A percentile compares a stretch with the other conserved stretches of the same genome.
These are phyloP conservation scores for Allacma fusca DNA, from an alignment of 2,888 invertebrate species.

Conservation along the genomic window DNA sequence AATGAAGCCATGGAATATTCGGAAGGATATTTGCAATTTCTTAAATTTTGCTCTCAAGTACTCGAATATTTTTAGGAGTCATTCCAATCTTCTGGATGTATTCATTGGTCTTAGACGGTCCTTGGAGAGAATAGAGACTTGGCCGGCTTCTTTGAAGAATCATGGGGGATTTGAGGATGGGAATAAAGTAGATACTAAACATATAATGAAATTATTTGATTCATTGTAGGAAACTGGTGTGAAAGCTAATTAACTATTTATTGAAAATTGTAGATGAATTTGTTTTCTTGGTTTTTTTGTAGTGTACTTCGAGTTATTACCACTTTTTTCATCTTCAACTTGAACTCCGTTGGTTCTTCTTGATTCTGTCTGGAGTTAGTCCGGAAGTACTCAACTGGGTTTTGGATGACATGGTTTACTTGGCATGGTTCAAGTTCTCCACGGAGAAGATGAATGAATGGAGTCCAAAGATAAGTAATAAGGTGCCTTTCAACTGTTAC, in stretches of 20 bases:
- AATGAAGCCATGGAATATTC: slow-evolving; percentile 48
- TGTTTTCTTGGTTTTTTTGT: slow-evolving; percentile 57
- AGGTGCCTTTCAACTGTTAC: slow-evolving; percentile 69
- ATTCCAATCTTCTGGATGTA: slow-evolving; percentile 39
- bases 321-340: slow-evolving; percentile 67
- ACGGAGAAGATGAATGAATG: slow-evolving; percentile 24
- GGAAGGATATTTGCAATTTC: slow-evolving; percentile 52
- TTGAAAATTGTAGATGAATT: background rate
- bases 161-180: slow-evolving; percentile 54
- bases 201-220: background rate
- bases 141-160: slow-evolving; percentile 48
- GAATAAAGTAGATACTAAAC: slow-evolving; percentile 51
- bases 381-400: slow-evolving; percentile 47
- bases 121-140: slow-evolving; percentile 42
- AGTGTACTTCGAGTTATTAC: slow-evolving; percentile 66
- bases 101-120: slow-evolving; percentile 53
- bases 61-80: slow-evolving; percentile 29
- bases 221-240: background rate
- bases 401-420: slow-evolving; percentile 52
- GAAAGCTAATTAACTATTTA: slow-evolving; percentile 17
- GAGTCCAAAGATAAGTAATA: slow-evolving; percentile 63
- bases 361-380: slow-evolving; percentile 61
- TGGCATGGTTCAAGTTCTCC: slow-evolving; percentile 49
- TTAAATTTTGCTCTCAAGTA: slow-evolving; percentile 49
- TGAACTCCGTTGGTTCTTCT: slow-evolving; percentile 67